Base-by-base conservation (phyloP, 2,113 vertebrate species). In the Poeciliopsis occidentalis region DNA sequence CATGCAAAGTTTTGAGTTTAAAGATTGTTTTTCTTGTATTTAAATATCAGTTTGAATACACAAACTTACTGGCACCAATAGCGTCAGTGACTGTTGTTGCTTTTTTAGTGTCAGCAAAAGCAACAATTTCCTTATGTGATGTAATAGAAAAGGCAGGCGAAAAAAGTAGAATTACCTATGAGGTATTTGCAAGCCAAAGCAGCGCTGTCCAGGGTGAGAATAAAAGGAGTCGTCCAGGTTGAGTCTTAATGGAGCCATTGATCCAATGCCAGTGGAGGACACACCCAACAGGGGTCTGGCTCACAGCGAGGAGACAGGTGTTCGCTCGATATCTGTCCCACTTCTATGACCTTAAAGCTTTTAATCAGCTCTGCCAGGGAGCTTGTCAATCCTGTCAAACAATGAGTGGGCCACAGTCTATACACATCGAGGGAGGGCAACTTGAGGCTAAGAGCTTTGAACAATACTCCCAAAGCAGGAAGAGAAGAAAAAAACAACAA, bases 361-460 rank as follows among this genome's bases (percentile, higher is more conserved):
- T 92, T 94, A 93, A 93, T 95, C 94, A 94, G 92, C 90, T 94
- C 91, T 91, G 88, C 90, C 80, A 87, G 90, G 83, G 89, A 94
- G 88, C 90, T 93, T 89, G 92, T 93, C 92, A 92, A 91, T 93
- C 92, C 85, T 91, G 91, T 93, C 93, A 91, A 92, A 92, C 88
- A 86, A 90, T 82, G 88, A 88, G 81, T 79, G 60, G 71, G 67
- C 67, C 82, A 71, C 72, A 31, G 75, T 78, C 76, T 69, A 85
- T 84, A 87, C 83, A 83, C 79, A 78, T 79, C 63, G 41, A 77
- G 75, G 75, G 77, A 84, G 78, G 85, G 72, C 78, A 81, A 60
- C 37, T 54, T 0, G 4, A 67, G 77, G 82, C 69, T 74, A 81
- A 73, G 57, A 32, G 79, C 86, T 85, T 68, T 71, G 67, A 82